Conservation (phyloP, 2,113 vertebrate species). For the Abramis brama region DNA sequence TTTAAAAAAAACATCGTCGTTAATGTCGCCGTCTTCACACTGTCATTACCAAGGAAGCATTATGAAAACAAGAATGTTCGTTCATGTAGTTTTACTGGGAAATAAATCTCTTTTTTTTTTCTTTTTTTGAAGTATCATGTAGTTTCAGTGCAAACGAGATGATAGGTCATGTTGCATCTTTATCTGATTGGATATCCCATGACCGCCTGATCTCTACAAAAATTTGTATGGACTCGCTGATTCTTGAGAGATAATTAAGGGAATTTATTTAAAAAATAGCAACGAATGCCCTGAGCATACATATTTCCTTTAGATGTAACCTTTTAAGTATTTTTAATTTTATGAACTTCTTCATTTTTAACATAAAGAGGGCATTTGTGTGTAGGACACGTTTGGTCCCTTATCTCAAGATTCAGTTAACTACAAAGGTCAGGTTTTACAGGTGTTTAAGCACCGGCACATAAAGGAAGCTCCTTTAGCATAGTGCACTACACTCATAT, state of each 20-base stretch:
- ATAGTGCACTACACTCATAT: neutral
- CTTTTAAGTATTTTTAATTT: no score
- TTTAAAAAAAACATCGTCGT: neutral
- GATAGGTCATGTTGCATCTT: neutral
- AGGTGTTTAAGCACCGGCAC: neutral
- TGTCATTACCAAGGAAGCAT: neutral
- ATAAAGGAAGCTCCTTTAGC: neutral
- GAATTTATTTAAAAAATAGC: no score
- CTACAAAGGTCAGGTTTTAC: conserved; percentile 12
- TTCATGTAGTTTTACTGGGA: neutral
- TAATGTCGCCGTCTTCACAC: neutral
- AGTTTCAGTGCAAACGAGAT: neutral
- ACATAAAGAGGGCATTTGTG: no score
- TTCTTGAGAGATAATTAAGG: no score
- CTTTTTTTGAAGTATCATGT: neutral
- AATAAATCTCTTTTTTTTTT: neutral
- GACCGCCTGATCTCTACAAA: neutral
- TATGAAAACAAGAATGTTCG: neutral
- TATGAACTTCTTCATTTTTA: no score
- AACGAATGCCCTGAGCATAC: no score
- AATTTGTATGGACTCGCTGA: no score
- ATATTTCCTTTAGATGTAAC: no score
- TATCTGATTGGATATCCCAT: neutral
- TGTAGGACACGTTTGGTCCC: no score
- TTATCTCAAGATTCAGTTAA: neutral